phyloP scores from a whole-genome alignment of 2,113 vertebrate genomes.

The Smithornis capensis region DNA sequence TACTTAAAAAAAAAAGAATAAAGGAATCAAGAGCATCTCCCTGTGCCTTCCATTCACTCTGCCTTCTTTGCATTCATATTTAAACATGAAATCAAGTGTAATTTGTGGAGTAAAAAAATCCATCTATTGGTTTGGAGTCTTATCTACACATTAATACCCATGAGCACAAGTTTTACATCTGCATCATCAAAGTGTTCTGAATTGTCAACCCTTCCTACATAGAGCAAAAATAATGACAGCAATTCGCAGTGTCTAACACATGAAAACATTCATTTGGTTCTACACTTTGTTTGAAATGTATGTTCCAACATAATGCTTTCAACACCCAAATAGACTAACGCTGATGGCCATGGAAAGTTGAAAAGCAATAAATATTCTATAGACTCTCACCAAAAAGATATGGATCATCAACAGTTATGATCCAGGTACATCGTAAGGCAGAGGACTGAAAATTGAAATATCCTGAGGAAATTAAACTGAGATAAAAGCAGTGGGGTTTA shows the following conservation, averaged over 20 bases:
- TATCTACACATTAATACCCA: neutral
- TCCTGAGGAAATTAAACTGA: neutral
- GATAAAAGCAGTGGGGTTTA: neutral
- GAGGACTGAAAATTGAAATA: neutral
- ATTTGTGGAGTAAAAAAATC: neutral
- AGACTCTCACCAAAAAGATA: neutral
- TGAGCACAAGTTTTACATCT: neutral
- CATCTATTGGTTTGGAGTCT: neutral
- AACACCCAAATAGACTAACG: neutral
- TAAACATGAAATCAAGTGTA: neutral
- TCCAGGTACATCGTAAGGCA: neutral
- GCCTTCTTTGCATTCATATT: neutral
- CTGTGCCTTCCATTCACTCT: neutral
- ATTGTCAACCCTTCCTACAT: neutral
- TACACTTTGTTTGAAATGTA: neutral
- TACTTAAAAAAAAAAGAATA: neutral
- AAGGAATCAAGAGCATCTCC: neutral
- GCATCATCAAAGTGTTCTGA: neutral
- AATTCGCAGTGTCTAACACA: neutral
- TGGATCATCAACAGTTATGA: neutral
- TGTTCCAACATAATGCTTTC: neutral
- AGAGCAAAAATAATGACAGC: neutral
- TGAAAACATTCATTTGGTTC: neutral
- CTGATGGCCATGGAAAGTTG: neutral
- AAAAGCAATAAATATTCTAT: neutral